A percentile compares a stretch with the other conserved stretches of the same genome.
These are phyloP conservation scores for Julus scandinavius DNA, from an alignment of 2,888 invertebrate genomes.

Conservation along the genomic window DNA sequence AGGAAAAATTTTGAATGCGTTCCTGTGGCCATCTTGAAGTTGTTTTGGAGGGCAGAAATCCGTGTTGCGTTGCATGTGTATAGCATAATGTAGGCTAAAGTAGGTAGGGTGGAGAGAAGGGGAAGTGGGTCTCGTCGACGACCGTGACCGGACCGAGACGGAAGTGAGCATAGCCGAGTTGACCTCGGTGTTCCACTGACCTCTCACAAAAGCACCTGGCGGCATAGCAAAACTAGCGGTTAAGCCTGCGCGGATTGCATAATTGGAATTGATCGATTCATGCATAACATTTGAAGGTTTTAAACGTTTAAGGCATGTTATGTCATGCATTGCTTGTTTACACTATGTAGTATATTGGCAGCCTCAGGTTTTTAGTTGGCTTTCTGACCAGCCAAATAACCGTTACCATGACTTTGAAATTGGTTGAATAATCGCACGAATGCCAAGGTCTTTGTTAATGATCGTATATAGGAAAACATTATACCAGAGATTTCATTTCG, in stretches of 20 bases:
- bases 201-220: slow-evolving; percentile 19
- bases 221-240: neutral
- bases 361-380: neutral
- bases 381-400: neutral
- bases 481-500: neutral
- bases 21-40: slow-evolving; percentile 23
- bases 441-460: neutral
- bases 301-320: neutral
- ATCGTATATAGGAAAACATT: neutral
- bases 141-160: slow-evolving; percentile 35
- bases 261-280: slow-evolving; percentile 4
- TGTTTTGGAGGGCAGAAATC: slow-evolving; percentile 17
- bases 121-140: slow-evolving; percentile 18
- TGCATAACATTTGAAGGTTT: neutral
- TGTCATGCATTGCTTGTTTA: neutral
- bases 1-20: neutral
- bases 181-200: slow-evolving; percentile 45
- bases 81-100: slow-evolving; percentile 3
- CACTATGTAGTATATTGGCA: neutral
- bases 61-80: neutral
- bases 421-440: neutral
- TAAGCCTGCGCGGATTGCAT: neutral
- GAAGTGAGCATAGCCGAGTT: slow-evolving; percentile 31
- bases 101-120: slow-evolving; percentile 33
- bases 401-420: neutral